phyloP scores from a whole-genome alignment of 2,797 vertebrate genomes.

The Typhlichthys subterraneus region DNA sequence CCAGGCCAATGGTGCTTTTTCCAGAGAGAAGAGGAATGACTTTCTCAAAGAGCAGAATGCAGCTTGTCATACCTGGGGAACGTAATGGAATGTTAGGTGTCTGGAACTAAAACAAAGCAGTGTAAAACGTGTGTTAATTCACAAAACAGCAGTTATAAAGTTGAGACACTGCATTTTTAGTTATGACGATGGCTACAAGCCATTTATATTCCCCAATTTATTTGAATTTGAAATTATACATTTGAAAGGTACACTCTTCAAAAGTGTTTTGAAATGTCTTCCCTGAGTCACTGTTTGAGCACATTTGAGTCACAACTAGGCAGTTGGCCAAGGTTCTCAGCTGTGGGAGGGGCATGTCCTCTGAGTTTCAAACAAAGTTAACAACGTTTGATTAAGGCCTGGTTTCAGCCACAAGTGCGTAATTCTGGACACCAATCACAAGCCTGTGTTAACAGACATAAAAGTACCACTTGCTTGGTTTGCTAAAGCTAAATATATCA shows the following conservation, averaged over 20 bases:
- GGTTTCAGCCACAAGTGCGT: too few relatives aligned
- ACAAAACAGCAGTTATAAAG: neutral
- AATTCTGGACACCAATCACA: too few relatives aligned
- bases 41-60: constrained; percentile 71
- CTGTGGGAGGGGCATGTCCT: too few relatives aligned
- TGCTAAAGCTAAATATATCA: neutral
- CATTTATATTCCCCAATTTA: neutral
- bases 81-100: constrained; percentile 21
- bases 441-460: too few relatives aligned
- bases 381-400: too few relatives aligned
- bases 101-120: neutral
- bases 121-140: neutral
- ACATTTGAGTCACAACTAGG: too few relatives aligned
- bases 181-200: too few relatives aligned
- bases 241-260: neutral
- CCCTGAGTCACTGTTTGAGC: neutral
- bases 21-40: constrained; percentile 66
- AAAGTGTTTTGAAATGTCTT: neutral
- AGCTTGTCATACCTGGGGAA: constrained; percentile 63
- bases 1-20: constrained; percentile 1
- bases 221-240: neutral
- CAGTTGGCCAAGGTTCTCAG: too few relatives aligned
- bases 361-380: too few relatives aligned
- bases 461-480: too few relatives aligned
- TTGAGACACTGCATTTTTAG: neutral